Conservation (phyloP, 2,888 invertebrate genomes). For the Cryptosula pallasiana region DNA sequence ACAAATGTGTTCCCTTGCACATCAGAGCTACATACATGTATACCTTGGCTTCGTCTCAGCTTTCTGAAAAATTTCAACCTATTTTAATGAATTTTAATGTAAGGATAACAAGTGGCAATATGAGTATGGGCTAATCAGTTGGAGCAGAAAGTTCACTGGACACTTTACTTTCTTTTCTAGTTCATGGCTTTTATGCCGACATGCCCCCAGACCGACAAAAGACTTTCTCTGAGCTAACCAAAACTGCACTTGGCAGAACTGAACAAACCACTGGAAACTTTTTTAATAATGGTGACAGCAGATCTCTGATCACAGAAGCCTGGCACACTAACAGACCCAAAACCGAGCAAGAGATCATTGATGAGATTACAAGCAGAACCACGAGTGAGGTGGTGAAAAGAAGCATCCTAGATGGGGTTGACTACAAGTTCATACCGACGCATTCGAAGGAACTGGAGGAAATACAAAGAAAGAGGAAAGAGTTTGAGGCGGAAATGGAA, state of each 20-base stretch:
- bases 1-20: background rate
- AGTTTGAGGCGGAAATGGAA: conserved; percentile 24
- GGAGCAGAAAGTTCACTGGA: too few species aligned
- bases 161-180: too few species aligned
- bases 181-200: conserved; percentile 1
- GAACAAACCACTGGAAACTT: conserved; percentile 16
- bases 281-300: background rate
- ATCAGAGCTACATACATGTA: too few species aligned
- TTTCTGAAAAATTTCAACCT: too few species aligned
- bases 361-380: conserved; percentile 20
- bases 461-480: conserved; percentile 21
- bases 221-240: conserved; percentile 4
- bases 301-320: conserved; percentile 14
- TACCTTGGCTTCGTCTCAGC: too few species aligned
- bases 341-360: conserved; percentile 5
- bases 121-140: too few species aligned
- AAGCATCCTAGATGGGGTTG: conserved; percentile 13
- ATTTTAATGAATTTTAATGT: too few species aligned
- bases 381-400: conserved; percentile 20
- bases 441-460: conserved; percentile 21
- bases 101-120: too few species aligned
- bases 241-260: background rate
- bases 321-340: conserved; percentile 21
- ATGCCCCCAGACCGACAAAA: conserved; percentile 10
- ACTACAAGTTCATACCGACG: conserved; percentile 14